Conservation (phyloP, 1,140 invertebrate species). For the Campodea augens region DNA sequence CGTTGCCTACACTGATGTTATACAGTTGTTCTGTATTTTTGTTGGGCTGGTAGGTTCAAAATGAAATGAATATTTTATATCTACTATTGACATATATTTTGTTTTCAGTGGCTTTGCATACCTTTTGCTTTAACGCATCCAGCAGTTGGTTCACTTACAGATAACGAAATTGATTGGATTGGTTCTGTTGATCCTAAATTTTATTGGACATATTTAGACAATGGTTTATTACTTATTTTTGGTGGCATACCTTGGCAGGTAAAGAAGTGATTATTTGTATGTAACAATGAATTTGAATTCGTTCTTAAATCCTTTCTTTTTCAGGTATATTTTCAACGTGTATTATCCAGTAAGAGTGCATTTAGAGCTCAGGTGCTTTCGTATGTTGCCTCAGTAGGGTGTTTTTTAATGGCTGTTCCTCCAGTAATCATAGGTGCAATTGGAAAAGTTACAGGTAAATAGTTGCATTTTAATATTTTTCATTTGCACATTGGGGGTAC, state of each 20-base stretch:
- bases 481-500: neutral
- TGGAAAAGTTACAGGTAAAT: slow-evolving; percentile 76
- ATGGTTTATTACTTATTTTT: slow-evolving; percentile 76
- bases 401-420: slow-evolving; percentile 89
- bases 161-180: slow-evolving; percentile 77
- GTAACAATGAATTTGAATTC: no score
- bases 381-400: slow-evolving; percentile 89
- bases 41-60: slow-evolving; percentile 58
- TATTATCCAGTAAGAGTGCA: slow-evolving; percentile 86
- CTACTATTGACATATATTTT: no score
- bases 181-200: slow-evolving; percentile 50
- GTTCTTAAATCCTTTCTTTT: no score
- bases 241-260: slow-evolving; percentile 98
- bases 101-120: slow-evolving; percentile 76
- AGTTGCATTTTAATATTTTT: neutral
- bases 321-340: slow-evolving; percentile 93
- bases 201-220: slow-evolving; percentile 73
- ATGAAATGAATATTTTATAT: neutral
- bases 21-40: slow-evolving; percentile 97
- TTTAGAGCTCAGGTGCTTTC: slow-evolving; percentile 79
- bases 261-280: slow-evolving; percentile 6
- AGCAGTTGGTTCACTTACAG: slow-evolving; percentile 53
- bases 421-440: slow-evolving; percentile 91
- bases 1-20: slow-evolving; percentile 96
- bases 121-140: slow-evolving; percentile 82